phyloP scores from a whole-genome alignment of 2,797 vertebrate species.

The Thalassophryne amazonica region DNA sequence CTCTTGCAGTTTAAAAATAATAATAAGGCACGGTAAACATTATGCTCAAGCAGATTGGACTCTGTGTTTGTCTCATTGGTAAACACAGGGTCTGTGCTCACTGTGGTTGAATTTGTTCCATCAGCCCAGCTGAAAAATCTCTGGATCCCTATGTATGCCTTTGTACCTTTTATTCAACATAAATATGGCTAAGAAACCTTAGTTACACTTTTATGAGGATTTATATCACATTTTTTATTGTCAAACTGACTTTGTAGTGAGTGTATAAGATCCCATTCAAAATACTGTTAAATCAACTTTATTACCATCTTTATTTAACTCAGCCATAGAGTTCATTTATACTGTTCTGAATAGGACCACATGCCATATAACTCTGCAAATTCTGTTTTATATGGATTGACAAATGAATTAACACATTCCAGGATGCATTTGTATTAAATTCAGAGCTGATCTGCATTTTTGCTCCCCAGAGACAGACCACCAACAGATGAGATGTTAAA shows the following conservation, averaged over 20 bases:
- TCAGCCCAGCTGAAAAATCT: background rate
- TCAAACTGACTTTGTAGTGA: too few relatives aligned
- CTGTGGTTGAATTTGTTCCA: background rate
- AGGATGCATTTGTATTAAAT: constrained; percentile 8
- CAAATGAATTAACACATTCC: constrained; percentile 10
- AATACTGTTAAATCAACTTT: too few relatives aligned
- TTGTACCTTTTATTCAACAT: background rate
- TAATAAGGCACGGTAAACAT: background rate
- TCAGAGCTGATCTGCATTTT: constrained; percentile 4
- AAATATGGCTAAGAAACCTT: constrained; percentile 9
- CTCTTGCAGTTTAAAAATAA: too few relatives aligned
- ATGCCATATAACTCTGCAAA: too few relatives aligned
- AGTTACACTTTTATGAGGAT: constrained; percentile 11
- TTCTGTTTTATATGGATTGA: too few relatives aligned
- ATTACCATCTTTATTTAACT: too few relatives aligned
- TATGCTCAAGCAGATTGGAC: background rate
- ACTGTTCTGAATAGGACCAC: too few relatives aligned
- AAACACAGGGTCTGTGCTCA: background rate
- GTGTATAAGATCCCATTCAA: too few relatives aligned
- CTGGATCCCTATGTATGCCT: too few relatives aligned
- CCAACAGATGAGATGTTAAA: constrained; percentile 53
- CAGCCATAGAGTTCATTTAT: too few relatives aligned
- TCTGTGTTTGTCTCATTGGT: constrained; percentile 11
- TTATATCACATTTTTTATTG: too few relatives aligned
- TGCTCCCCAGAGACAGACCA: constrained; percentile 25